Evolutionary conservation across 2,113 vertebrate genomes (phyloP).

Genomic region (Coreoperca whiteheadi): DNA sequence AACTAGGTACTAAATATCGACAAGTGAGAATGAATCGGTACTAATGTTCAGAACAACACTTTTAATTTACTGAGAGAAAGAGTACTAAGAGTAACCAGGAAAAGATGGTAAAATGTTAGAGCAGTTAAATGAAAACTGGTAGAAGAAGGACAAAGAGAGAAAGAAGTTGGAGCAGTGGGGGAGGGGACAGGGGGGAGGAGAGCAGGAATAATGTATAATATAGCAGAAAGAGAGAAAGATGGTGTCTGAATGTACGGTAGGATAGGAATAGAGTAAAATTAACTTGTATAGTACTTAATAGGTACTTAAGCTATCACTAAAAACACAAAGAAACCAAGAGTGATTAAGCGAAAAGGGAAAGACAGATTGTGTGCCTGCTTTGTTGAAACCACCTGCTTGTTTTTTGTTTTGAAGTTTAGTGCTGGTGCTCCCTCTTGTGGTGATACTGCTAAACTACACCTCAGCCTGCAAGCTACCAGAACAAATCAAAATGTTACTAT

Average conservation of each 20-base stretch:
- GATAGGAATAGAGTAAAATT: constrained; percentile 62
- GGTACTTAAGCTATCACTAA: constrained; percentile 14
- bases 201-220: background rate
- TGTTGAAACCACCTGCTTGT: constrained; percentile 36
- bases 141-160: constrained; percentile 52
- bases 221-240: constrained; percentile 56
- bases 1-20: constrained; percentile 56
- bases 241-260: constrained; percentile 72
- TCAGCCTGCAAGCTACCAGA: constrained; percentile 32
- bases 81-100: background rate
- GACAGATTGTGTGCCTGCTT: constrained; percentile 2
- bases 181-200: constrained; percentile 9
- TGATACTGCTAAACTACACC: constrained; percentile 28
- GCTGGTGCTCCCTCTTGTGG: constrained; percentile 49
- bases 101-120: constrained; percentile 21
- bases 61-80: constrained; percentile 70
- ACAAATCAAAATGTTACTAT: constrained; percentile 21
- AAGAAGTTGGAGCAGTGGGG: constrained; percentile 8
- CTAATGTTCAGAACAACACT: constrained; percentile 57
- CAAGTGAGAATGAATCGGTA: constrained; percentile 46
- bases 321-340: constrained; percentile 10
- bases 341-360: background rate
- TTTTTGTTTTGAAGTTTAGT: background rate
- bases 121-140: constrained; percentile 34
- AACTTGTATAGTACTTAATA: constrained; percentile 60